phyloP scores from a whole-genome alignment of 1,140 invertebrate species.

The Battus philenor region DNA sequence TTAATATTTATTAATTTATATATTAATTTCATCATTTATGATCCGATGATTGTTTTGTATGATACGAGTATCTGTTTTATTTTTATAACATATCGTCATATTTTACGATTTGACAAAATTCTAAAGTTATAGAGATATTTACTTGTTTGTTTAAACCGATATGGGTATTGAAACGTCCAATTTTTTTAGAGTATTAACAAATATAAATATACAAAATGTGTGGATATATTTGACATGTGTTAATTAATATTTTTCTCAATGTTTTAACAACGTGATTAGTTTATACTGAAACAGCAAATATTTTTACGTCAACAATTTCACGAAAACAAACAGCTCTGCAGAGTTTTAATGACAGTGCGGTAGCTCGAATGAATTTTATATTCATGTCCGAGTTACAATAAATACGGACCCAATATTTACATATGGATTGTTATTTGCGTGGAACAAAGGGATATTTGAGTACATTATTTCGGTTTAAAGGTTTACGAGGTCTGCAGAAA shows the following conservation, averaged over 20 bases:
- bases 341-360: constrained; percentile 7
- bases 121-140: too few relatives aligned
- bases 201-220: too few relatives aligned
- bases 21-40: too few relatives aligned
- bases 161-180: too few relatives aligned
- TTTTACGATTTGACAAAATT: too few relatives aligned
- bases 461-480: constrained; percentile 6
- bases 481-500: constrained; percentile 9
- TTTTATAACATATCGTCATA: too few relatives aligned
- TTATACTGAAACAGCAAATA: constrained; percentile 7
- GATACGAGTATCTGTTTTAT: too few relatives aligned
- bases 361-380: constrained; percentile 13
- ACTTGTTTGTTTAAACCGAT: too few relatives aligned
- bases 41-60: too few relatives aligned
- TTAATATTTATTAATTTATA: too few relatives aligned
- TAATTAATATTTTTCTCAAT: constrained; percentile 13
- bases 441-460: constrained; percentile 15
- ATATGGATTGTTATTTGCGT: constrained; percentile 12
- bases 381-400: constrained; percentile 11
- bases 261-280: constrained; percentile 9
- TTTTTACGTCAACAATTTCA: constrained; percentile 5
- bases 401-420: constrained; percentile 8
- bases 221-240: too few relatives aligned
- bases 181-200: too few relatives aligned
- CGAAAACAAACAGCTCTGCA: constrained; percentile 8